These are phyloP conservation scores for Xenops minutus DNA, from an alignment of 2,797 vertebrate genomes.

Conservation along the genomic window DNA sequence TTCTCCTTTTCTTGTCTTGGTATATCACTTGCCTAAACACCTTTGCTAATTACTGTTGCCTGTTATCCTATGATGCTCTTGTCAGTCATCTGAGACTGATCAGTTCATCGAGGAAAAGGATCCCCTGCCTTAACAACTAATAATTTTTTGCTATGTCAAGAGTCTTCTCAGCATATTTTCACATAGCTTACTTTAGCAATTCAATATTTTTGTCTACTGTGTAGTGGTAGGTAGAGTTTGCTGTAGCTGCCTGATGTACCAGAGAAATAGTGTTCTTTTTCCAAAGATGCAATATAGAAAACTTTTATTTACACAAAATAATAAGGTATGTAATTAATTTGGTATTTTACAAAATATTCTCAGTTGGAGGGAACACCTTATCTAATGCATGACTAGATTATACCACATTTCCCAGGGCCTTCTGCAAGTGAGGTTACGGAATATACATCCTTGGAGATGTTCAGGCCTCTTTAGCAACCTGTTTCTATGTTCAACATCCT, in stretches of 20 bases:
- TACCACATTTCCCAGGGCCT: not conserved
- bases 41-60: not conserved
- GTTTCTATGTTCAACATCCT: not conserved
- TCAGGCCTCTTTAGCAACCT: not conserved
- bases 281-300: not conserved
- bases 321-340: not conserved
- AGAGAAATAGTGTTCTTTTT: not conserved
- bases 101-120: not conserved
- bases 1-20: not conserved
- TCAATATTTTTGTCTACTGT: not conserved
- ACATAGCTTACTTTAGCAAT: not conserved
- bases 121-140: not conserved
- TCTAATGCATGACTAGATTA: not conserved
- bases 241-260: not conserved
- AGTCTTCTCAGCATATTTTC: not conserved
- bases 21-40: not conserved
- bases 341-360: not conserved
- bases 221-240: not conserved
- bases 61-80: not conserved
- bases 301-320: not conserved
- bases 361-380: not conserved
- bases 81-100: not conserved
- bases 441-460: not conserved
- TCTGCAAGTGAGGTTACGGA: not conserved
- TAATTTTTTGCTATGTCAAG: not conserved